phyloP scores from a whole-genome alignment of 2,113 vertebrate genomes.

The Mixornis gularis region DNA sequence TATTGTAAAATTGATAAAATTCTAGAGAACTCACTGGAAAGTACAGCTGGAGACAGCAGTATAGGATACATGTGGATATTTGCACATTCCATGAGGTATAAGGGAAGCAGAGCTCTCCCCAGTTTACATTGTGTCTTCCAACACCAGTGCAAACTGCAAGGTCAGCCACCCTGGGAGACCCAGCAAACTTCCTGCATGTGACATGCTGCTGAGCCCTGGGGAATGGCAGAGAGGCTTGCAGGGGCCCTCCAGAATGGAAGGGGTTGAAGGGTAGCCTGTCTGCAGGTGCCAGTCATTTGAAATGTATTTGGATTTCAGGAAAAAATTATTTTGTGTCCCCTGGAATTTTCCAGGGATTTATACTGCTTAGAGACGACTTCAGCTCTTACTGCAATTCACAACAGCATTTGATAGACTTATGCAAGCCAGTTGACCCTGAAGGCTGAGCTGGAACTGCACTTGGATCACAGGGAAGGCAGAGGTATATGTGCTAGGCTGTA shows the following conservation, averaged over 20 bases:
- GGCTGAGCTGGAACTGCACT: neutral
- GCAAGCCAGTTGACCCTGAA: neutral
- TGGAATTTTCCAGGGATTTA: neutral
- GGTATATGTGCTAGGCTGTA: neutral
- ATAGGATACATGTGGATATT: neutral
- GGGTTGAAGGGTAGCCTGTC: neutral
- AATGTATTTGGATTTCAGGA: neutral
- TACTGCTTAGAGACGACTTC: neutral
- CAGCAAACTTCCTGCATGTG: neutral
- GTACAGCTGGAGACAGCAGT: neutral
- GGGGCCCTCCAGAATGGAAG: neutral
- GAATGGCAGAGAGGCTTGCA: neutral
- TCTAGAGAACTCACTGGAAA: neutral
- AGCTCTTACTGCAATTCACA: neutral
- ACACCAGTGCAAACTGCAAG: accelerated
- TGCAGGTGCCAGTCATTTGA: neutral
- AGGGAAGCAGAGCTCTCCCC: neutral
- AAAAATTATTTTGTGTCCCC: neutral
- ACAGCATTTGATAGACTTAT: neutral
- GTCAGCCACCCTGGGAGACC: neutral
- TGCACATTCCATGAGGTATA: neutral
- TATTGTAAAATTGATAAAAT: neutral
- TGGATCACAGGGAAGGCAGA: neutral
- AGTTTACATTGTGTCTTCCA: neutral
- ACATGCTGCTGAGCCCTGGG: accelerated